Evolutionary conservation across 2,113 vertebrate species (phyloP).

Genomic region (Myrmecobius fasciatus): DNA sequence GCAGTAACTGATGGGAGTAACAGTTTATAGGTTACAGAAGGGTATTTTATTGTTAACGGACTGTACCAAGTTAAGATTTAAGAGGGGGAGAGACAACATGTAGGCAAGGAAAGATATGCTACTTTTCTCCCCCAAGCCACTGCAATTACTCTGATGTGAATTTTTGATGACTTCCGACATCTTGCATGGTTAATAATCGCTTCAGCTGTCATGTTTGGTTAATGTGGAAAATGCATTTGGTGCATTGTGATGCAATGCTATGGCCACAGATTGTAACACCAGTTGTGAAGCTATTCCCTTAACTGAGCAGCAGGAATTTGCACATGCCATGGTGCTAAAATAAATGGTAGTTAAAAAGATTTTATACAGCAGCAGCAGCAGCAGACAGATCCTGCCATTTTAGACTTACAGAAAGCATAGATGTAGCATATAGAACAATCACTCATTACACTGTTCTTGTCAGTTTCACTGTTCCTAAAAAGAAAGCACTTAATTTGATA

Average conservation of each 20-base stretch:
- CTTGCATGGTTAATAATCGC: conserved; percentile 97
- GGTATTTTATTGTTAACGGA: conserved; percentile 99
- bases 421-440: conserved; percentile 59
- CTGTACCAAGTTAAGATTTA: conserved; percentile 91
- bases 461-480: conserved; percentile 56
- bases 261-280: conserved; percentile 84
- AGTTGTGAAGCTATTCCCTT: conserved; percentile 88
- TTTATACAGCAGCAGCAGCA: conserved; percentile 73
- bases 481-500: conserved; percentile 67
- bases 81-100: conserved; percentile 81
- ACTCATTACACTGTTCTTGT: conserved; percentile 62
- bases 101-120: conserved; percentile 85
- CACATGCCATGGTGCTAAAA: conserved; percentile 85
- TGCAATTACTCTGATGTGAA: conserved; percentile 98
- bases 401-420: conserved; percentile 72
- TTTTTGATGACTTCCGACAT: conserved; percentile 98
- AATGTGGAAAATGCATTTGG: conserved; percentile 92
- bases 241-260: conserved; percentile 86
- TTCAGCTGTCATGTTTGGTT: conserved; percentile 98
- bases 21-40: conserved; percentile 94
- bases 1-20: conserved; percentile 92
- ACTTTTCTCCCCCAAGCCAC: conserved; percentile 84
- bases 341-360: conserved; percentile 82
- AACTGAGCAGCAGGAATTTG: conserved; percentile 86
- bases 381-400: conserved; percentile 84